Evolutionary conservation across 2,888 invertebrate genomes (phyloP), one percentile per base, ranked within the genome.

Genomic region (Apotomis turbidana): DNA sequence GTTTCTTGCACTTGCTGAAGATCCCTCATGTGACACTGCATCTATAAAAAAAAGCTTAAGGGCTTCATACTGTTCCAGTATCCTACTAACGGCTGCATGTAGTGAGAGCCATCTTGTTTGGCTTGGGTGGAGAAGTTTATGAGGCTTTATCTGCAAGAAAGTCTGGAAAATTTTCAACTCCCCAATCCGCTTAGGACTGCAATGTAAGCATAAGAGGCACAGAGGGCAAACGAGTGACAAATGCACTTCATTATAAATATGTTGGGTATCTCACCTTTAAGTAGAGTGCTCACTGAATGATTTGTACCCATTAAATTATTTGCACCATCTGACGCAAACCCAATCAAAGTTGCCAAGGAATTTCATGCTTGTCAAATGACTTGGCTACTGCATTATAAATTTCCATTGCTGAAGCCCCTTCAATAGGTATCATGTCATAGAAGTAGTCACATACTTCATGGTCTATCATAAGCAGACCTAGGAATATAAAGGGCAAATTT

Each of bases 281-380:
- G 67, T 60, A 73, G 70, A 27, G 57, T 74, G 51, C 74, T 70
- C 54, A 77, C 52, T n/a, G 78, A 78, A 76, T 78, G 76, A 59
- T 77, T 75, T 60, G 70, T 70, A 46, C 80, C 78, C 74, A 80
- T 76, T 75, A 80, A 79, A 38, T 75, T 68, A 72, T 76, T 79
- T 15, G 76, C 69, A 44, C 77, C 78, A 64, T 79, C 77, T 60
- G 78, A 75, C 62, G 77, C 78, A 76, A 78, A 78, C 61, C 79
- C 79, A 70, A 79, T 44, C 74, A 78, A 73, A 64, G 76, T 79
- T 54, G 76, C 69, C 75, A 77, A n/a, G 78, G 76, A 75, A 80
- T 78, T 60, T 74, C 70, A 62, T 78, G 73, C 13, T 78, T 71
- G 54, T 71, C 76, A 69, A 78, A 76, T 68, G 74, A 73, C 67